phyloP scores from a whole-genome alignment of 2,888 invertebrate species.

The Melieria picta region DNA sequence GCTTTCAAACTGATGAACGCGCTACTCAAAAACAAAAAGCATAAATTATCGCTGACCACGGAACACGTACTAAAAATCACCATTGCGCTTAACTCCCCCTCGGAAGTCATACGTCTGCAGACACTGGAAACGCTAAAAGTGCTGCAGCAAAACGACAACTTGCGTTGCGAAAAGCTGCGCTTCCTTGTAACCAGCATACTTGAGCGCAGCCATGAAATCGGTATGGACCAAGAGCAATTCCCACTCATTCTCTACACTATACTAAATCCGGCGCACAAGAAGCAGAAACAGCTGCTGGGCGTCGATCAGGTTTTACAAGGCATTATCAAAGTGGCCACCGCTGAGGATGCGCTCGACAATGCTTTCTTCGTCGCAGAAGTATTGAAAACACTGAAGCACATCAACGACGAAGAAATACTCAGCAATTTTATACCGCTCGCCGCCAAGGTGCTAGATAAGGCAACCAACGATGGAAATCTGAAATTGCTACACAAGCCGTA shows the following conservation, averaged over 20 bases:
- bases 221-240: slow-evolving; percentile 75
- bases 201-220: slow-evolving; percentile 70
- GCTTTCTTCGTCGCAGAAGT: slow-evolving; percentile 48
- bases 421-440: slow-evolving; percentile 51
- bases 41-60: slow-evolving; percentile 42
- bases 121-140: slow-evolving; percentile 68
- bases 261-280: slow-evolving; percentile 54
- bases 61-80: slow-evolving; percentile 54
- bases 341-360: slow-evolving; percentile 41
- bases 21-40: slow-evolving; percentile 44
- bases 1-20: slow-evolving; percentile 63
- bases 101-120: slow-evolving; percentile 69
- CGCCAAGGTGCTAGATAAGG: slow-evolving; percentile 42
- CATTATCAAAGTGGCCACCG: slow-evolving; percentile 46
- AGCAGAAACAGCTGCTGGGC: slow-evolving; percentile 57
- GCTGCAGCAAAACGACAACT: slow-evolving; percentile 26
- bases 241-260: slow-evolving; percentile 72
- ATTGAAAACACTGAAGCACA: slow-evolving; percentile 53
- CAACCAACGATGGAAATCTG: slow-evolving; percentile 23
- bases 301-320: slow-evolving; percentile 43
- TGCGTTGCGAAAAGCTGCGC: slow-evolving; percentile 57
- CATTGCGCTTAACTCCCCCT: slow-evolving; percentile 70
- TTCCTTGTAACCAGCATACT: slow-evolving; percentile 57
- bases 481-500: slow-evolving; percentile 67
- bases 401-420: slow-evolving; percentile 51